A percentile compares a stretch with the other conserved stretches of the same genome.
Evolutionary conservation across 2,113 vertebrate species (phyloP).

Genomic region (Theropithecus gelada): DNA sequence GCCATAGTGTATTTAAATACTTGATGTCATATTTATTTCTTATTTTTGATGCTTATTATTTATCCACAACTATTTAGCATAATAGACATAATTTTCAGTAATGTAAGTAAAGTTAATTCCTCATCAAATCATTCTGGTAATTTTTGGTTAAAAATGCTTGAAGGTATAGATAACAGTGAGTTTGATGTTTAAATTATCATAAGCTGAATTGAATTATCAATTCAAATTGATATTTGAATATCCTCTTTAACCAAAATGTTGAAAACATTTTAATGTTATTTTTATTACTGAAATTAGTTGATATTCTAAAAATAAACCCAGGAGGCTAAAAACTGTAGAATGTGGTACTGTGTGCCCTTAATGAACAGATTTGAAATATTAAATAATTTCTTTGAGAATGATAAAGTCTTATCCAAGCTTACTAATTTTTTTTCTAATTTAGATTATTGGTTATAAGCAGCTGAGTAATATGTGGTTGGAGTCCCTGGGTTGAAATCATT

Average conservation of each 20-base stretch:
- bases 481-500: conserved; percentile 31
- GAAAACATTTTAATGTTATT: conserved; percentile 16
- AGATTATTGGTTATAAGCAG: conserved; percentile 56
- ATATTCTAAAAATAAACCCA: conserved; percentile 48
- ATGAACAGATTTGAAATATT: conserved; percentile 53
- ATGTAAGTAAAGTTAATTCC: background rate
- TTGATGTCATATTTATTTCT: background rate
- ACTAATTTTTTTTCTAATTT: conserved; percentile 66
- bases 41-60: background rate
- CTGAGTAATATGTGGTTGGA: background rate
- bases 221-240: background rate
- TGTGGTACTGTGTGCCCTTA: background rate
- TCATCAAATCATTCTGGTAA: background rate
- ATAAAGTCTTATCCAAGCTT: background rate
- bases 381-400: conserved; percentile 49
- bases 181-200: background rate
- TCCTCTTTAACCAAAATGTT: background rate
- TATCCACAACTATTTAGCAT: background rate
- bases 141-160: background rate
- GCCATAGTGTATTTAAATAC: background rate
- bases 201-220: background rate
- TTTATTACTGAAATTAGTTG: conserved; percentile 35
- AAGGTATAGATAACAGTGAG: background rate
- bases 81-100: background rate
- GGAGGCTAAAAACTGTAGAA: conserved; percentile 33